Evolutionary conservation across 2,797 vertebrate species (phyloP).

Genomic region (Trichosurus vulpecula): DNA sequence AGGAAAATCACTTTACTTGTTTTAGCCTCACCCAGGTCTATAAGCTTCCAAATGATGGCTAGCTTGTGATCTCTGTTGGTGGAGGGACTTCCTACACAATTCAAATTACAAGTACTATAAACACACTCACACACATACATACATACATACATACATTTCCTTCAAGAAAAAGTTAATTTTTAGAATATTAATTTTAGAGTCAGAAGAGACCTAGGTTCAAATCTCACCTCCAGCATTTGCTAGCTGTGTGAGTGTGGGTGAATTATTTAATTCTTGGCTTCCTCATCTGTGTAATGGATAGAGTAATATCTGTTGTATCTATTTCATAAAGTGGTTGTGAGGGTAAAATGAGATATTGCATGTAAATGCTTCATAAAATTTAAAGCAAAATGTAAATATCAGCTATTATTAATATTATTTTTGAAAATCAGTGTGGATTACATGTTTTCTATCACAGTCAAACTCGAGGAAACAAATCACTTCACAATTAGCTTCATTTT

Average conservation of each 20-base stretch:
- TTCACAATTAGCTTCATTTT: conserved; percentile 15
- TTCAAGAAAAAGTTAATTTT: not conserved
- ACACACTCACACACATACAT: no score
- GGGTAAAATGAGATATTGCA: not conserved
- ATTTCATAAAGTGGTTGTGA: not conserved
- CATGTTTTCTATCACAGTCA: not conserved
- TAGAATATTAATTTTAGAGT: not conserved
- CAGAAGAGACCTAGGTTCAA: not conserved
- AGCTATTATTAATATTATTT: not conserved
- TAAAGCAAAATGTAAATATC: not conserved
- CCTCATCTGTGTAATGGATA: not conserved
- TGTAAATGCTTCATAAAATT: not conserved
- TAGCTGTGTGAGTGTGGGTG: not conserved
- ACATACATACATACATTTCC: not conserved
- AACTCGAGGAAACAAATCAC: conserved; percentile 6
- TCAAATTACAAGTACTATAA: not conserved
- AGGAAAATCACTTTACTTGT: not conserved
- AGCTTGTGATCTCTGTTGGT: not conserved
- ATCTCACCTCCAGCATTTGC: not conserved
- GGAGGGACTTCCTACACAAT: not conserved
- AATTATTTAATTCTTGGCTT: not conserved
- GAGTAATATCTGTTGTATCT: not conserved
- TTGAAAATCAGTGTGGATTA: not conserved
- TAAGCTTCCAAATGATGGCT: not conserved
- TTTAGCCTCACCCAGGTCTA: not conserved